Evolutionary conservation across 2,888 invertebrate genomes (phyloP), one percentile per base, ranked within the genome.

Genomic region (Ecdyonurus torrentis): DNA sequence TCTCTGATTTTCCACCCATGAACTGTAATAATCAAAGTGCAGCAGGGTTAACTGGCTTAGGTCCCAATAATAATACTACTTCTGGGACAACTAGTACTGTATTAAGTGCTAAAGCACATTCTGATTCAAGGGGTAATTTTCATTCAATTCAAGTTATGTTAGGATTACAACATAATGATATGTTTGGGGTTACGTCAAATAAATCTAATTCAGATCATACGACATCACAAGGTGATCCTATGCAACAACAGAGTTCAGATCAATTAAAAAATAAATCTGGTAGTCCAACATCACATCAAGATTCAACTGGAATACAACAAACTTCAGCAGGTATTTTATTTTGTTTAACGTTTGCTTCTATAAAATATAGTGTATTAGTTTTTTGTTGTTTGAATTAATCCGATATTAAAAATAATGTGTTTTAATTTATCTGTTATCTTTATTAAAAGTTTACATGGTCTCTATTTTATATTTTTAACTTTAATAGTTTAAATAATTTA

Each of bases 1-100:
- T 89, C 74, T 79, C 82, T 67, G 89, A 90, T 75, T 89, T 89
- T 71, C 76, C 79, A 25, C 81, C 79, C 68, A 82, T 79, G 65
- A 78, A 85, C 10, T 76, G 76, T 66, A 75, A 81, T 71, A 75
- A 55, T 67, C 76, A 62, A 74, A 72, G 61, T 52, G 63, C 62
- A 37, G 59, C 59, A 22, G 58, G 59, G 62, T 15, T 61, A 37
- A 52, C 59, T 62, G 61, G 64, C 60, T 23, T 60, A 53, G 63
- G 63, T 66, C 50, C 65, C 64, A 22, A 61, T 59, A 25, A 25
- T 63, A 23, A 60, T 60, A 20, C n/a, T n/a, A n/a, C n/a, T n/a
- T 61, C 63, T 25, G 50, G 58, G 15, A 61, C 59, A 62, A 58
- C 63, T 1, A 75, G 75, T 37, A 83, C 82, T 52, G 82, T 79